These are phyloP conservation scores for Melipona quadrifasciata DNA, from an alignment of 1,140 invertebrate species.

Conservation along the genomic window DNA sequence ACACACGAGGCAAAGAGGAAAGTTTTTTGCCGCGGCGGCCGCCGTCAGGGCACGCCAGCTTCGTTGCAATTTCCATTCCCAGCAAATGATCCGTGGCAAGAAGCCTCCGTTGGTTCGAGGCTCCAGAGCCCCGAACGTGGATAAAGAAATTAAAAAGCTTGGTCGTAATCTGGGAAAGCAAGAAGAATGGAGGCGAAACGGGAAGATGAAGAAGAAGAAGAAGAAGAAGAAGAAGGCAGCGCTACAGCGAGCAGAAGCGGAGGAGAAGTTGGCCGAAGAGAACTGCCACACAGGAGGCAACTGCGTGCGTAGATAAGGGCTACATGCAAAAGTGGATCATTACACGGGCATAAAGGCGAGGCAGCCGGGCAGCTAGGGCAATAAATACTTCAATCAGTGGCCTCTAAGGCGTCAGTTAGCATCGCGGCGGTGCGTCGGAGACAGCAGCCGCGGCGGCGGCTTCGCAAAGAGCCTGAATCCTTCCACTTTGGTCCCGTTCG, in stretches of 20 bases:
- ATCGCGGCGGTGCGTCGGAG: constrained; percentile 68
- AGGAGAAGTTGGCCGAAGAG: constrained; percentile 7
- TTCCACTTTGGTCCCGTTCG: constrained; percentile 69
- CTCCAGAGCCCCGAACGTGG: too few relatives aligned
- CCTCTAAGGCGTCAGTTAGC: constrained; percentile 80
- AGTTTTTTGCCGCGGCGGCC: not conserved
- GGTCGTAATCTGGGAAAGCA: constrained; percentile 29
- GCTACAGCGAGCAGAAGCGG: not conserved
- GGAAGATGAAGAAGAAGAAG: not conserved
- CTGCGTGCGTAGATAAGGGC: constrained; percentile 51
- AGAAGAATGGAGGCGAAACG: constrained; percentile 19
- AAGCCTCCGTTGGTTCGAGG: not conserved
- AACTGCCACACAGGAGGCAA: constrained; percentile 45
- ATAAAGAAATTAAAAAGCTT: constrained; percentile 42
- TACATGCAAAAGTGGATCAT: constrained; percentile 77
- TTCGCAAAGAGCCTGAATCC: constrained; percentile 73
- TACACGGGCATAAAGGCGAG: constrained; percentile 69
- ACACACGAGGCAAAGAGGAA: not conserved
- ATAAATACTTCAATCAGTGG: constrained; percentile 81
- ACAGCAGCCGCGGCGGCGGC: constrained; percentile 72
- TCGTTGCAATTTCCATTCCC: constrained; percentile 39
- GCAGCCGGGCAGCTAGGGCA: constrained; percentile 59
- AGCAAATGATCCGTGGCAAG: constrained; percentile 36
- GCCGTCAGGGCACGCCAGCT: not conserved
- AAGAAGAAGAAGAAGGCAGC: not conserved